Conservation (phyloP, 2,113 vertebrate genomes). For the Centropus bengalensis region DNA sequence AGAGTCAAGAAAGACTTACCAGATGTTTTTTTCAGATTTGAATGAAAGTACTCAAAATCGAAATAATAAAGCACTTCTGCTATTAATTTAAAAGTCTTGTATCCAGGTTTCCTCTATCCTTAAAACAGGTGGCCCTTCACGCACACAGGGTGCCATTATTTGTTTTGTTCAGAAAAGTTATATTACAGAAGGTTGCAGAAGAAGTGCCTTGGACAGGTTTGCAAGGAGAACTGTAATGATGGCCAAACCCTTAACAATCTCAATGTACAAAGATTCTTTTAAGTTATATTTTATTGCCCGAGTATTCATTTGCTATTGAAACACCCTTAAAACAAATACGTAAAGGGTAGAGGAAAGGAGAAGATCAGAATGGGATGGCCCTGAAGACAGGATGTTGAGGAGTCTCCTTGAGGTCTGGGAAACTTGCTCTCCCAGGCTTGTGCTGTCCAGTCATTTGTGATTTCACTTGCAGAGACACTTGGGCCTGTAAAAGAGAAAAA, state of each 20-base stretch:
- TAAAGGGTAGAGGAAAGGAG: not conserved
- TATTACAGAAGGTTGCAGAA: not conserved
- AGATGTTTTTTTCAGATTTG: not conserved
- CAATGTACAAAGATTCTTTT: not conserved
- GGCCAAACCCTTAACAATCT: not conserved
- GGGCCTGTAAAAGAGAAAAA: not conserved
- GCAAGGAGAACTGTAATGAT: not conserved
- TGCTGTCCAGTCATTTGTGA: not conserved
- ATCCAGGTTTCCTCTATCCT: not conserved
- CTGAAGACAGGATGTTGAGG: not conserved
- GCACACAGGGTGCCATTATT: not conserved
- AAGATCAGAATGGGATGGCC: not conserved
- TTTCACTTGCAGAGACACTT: not conserved
- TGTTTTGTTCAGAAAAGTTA: not conserved
- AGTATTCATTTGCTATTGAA: not conserved
- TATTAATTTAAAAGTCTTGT: not conserved
- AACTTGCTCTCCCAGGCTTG: not conserved
- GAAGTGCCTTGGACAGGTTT: not conserved
- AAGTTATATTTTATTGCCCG: not conserved
- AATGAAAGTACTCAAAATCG: not conserved
- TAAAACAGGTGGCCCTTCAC: not conserved
- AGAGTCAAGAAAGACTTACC: not conserved
- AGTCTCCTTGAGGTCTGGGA: not conserved
- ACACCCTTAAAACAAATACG: not conserved
- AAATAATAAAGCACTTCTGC: not conserved